phyloP scores from a whole-genome alignment of 2,113 vertebrate species.

The Meles meles region DNA sequence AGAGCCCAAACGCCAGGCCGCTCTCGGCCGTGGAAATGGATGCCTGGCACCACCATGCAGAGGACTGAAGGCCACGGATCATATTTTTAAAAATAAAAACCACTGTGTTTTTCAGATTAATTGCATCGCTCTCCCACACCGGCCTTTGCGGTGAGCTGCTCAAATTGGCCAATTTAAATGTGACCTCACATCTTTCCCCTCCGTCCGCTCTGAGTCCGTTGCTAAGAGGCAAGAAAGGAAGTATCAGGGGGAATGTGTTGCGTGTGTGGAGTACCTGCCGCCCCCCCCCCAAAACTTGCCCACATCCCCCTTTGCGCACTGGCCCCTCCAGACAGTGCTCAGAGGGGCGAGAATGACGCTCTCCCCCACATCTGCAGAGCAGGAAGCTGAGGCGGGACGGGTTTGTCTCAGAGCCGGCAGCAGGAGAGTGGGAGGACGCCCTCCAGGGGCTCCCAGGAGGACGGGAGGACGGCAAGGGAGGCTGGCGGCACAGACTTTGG shows the following conservation, averaged over 20 bases:
- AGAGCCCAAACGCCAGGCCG: neutral
- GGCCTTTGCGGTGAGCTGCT: constrained; percentile 1
- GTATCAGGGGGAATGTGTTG: neutral
- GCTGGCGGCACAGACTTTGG: neutral
- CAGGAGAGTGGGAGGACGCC: neutral
- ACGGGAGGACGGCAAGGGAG: neutral
- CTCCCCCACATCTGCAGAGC: neutral
- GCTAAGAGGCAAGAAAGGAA: constrained; percentile 29
- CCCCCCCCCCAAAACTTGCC: neutral
- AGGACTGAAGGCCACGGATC: neutral
- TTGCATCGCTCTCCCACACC: constrained; percentile 26
- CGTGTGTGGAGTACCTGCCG: rapidly evolving
- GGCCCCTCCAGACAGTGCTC: neutral
- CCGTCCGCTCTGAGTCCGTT: constrained; percentile 30
- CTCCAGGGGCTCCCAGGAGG: neutral
- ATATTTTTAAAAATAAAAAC: constrained; percentile 21
- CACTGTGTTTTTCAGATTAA: constrained; percentile 48
- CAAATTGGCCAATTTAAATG: constrained; percentile 56
- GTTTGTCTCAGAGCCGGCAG: neutral
- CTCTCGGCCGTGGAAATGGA: neutral
- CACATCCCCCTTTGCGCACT: neutral
- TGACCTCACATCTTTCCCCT: constrained; percentile 52
- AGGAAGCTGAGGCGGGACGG: neutral
- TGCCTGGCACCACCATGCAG: neutral
- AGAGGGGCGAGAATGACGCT: rapidly evolving